Evolutionary conservation across 1,140 invertebrate species (phyloP).

Genomic region (Eumeta japonica): DNA sequence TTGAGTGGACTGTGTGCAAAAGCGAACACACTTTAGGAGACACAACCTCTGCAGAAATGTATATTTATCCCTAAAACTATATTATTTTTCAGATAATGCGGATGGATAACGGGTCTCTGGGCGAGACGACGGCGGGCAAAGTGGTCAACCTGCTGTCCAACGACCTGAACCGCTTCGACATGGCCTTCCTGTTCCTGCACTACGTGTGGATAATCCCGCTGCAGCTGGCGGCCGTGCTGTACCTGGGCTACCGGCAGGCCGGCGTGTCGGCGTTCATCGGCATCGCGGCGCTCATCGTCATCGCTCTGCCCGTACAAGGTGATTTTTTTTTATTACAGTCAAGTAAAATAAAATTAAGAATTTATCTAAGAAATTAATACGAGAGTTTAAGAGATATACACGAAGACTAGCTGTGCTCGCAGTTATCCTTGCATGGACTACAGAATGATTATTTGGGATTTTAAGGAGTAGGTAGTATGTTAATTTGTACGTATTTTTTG

Average conservation of each 20-base stretch:
- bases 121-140: conserved; percentile 75
- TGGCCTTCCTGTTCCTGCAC: conserved; percentile 55
- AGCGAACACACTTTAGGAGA: too few species aligned
- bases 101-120: conserved; percentile 62
- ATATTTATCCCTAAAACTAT: too few species aligned
- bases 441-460: too few species aligned
- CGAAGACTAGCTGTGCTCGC: too few species aligned
- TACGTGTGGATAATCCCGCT: conserved; percentile 46
- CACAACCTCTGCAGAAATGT: conserved; percentile 13
- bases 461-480: too few species aligned
- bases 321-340: too few species aligned
- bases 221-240: conserved; percentile 50
- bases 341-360: too few species aligned
- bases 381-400: too few species aligned
- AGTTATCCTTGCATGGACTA: too few species aligned
- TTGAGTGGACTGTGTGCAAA: too few species aligned
- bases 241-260: conserved; percentile 56
- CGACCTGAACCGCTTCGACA: conserved; percentile 67
- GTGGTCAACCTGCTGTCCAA: conserved; percentile 84
- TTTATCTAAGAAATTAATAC: too few species aligned
- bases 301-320: conserved; percentile 51
- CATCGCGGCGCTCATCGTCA: conserved; percentile 35
- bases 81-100: conserved; percentile 62
- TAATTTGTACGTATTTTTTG: too few species aligned
- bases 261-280: conserved; percentile 46